Percentiles rank a stretch among this genome's conserved stretches.
Conservation (phyloP, 2,797 vertebrate genomes). For the Sciurus carolinensis region DNA sequence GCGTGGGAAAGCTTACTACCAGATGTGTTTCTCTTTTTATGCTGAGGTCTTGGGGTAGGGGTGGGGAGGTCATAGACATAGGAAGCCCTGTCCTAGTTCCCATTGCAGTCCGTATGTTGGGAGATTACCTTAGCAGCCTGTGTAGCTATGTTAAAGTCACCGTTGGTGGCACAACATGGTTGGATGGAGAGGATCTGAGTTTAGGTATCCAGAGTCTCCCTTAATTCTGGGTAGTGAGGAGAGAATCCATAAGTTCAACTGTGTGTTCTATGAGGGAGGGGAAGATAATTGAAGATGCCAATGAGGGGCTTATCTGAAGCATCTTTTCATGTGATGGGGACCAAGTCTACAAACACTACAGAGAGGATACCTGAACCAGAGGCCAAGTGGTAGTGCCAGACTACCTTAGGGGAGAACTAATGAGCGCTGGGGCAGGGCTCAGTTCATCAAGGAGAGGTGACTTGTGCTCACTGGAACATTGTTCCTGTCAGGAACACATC, state of each 20-base stretch:
- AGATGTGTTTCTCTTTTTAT: neutral
- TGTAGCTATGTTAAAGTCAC: neutral
- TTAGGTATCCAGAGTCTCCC: neutral
- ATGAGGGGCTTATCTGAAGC: neutral
- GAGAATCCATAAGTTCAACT: neutral
- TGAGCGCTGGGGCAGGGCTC: neutral
- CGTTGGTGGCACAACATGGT: neutral
- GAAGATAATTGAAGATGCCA: neutral
- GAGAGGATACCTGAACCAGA: neutral
- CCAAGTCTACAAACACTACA: neutral
- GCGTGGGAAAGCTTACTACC: neutral
- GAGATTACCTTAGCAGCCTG: neutral
- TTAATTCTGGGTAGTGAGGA: neutral
- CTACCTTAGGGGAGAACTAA: neutral
- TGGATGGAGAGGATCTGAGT: neutral
- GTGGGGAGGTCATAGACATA: neutral
- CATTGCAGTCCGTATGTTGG: neutral
- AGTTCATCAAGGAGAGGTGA: neutral
- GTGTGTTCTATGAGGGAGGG: neutral
- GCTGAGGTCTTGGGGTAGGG: neutral
- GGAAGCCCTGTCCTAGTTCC: neutral
- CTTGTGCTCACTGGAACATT: neutral
- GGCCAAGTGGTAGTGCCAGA: neutral
- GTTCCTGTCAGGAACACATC: neutral
- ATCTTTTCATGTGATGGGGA: neutral